Percentiles rank a stretch among this genome's conserved stretches.
Conservation (phyloP, 1,140 invertebrate genomes). For the Drosophila orosa region DNA sequence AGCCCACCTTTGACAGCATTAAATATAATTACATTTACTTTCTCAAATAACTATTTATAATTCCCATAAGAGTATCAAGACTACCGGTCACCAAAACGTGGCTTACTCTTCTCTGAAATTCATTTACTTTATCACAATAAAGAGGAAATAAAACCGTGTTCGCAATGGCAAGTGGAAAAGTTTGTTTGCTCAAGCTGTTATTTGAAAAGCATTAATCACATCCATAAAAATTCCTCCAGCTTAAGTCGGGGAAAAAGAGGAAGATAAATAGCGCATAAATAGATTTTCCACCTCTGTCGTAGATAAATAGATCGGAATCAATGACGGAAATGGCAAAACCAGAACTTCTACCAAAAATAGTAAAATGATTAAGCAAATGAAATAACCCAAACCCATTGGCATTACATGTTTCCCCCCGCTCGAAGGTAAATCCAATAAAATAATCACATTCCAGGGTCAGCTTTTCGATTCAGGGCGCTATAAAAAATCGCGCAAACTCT, state of each 20-base stretch:
- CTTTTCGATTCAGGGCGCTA: conserved; percentile 53
- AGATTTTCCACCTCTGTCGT: conserved; percentile 24
- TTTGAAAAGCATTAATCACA: conserved; percentile 55
- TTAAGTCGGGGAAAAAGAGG: conserved; percentile 21
- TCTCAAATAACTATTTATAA: neutral
- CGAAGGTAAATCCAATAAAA: conserved; percentile 19
- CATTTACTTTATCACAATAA: conserved; percentile 35
- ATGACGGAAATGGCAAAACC: conserved; percentile 14
- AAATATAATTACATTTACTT: neutral
- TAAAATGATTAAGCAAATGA: conserved; percentile 28
- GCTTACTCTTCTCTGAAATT: conserved; percentile 11
- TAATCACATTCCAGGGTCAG: conserved; percentile 56
- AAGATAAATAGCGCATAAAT: conserved; percentile 43
- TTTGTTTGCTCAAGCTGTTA: conserved; percentile 32
- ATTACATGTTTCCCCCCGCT: conserved; percentile 14
- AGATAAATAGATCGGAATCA: conserved; percentile 23
- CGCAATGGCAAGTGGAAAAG: conserved; percentile 34
- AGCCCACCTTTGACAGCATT: too few relatives aligned
- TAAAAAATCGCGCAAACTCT: conserved; percentile 33
- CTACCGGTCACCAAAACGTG: neutral
- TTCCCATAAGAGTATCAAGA: neutral
- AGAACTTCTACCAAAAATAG: conserved; percentile 29
- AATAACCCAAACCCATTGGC: conserved; percentile 1
- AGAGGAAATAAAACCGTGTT: conserved; percentile 43
- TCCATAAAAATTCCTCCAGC: conserved; percentile 43